Evolutionary conservation across 2,797 vertebrate genomes (phyloP).

Genomic region (Falco rusticolus): DNA sequence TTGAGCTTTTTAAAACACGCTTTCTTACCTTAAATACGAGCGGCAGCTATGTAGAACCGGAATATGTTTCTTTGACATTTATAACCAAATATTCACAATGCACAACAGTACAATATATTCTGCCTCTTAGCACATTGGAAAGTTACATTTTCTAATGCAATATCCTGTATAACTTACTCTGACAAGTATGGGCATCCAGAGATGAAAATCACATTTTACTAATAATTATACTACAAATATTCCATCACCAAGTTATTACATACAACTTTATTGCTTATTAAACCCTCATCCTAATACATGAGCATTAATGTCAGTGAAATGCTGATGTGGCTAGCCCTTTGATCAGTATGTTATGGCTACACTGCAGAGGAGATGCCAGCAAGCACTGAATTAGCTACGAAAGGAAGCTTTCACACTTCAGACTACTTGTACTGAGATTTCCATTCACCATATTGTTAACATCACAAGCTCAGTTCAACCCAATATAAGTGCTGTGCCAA

Average conservation of each 20-base stretch:
- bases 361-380: not conserved
- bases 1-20: not conserved
- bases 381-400: not conserved
- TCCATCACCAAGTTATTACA: not conserved
- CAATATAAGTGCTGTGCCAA: not conserved
- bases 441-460: not conserved
- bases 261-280: rapidly evolving
- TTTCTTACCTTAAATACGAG: not conserved
- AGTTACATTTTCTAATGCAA: not conserved
- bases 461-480: not conserved
- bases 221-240: not conserved
- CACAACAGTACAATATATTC: not conserved
- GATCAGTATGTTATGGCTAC: not conserved
- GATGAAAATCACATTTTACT: not conserved
- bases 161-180: not conserved
- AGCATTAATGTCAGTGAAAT: not conserved
- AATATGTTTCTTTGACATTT: not conserved
- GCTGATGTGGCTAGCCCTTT: not conserved
- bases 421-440: not conserved
- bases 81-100: not conserved
- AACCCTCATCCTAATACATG: not conserved
- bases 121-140: not conserved
- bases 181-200: not conserved
- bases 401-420: not conserved
- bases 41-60: not conserved